phyloP scores from a whole-genome alignment of 2,113 vertebrate genomes.

The Chrysemys picta region DNA sequence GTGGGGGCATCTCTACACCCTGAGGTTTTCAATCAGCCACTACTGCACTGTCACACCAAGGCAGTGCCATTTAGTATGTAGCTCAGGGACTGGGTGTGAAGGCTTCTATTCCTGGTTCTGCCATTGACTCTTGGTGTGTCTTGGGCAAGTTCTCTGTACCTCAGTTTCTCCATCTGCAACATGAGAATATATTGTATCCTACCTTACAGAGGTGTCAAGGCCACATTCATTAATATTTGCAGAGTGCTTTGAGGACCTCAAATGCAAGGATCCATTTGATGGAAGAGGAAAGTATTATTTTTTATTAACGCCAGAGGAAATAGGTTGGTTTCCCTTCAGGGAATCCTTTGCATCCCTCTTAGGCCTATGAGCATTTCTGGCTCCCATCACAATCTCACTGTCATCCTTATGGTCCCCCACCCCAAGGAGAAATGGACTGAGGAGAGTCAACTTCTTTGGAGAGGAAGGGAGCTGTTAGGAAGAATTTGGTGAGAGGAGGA shows the following conservation, averaged over 20 bases:
- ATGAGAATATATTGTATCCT: background rate
- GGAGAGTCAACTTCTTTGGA: no score
- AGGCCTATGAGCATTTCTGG: no score
- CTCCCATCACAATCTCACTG: no score
- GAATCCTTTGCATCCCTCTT: no score
- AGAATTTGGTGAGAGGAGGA: no score
- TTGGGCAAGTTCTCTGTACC: background rate
- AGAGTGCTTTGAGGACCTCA: background rate
- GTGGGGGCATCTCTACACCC: conserved; percentile 25
- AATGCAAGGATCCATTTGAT: background rate
- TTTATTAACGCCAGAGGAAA: no score
- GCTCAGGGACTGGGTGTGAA: background rate
- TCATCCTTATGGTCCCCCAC: no score
- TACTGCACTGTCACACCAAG: background rate
- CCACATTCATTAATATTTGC: no score
- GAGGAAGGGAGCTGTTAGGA: no score
- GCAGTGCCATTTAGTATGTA: conserved; percentile 15
- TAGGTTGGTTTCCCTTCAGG: no score
- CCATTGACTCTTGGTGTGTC: background rate
- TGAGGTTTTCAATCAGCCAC: conserved; percentile 6
- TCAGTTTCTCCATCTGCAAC: background rate
- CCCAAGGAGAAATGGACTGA: no score
- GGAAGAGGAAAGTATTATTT: no score
- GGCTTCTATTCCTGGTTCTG: background rate
- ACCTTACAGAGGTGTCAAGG: background rate